Evolutionary conservation across 2,113 vertebrate species (phyloP), one percentile per base, ranked within the genome.

Genomic region (Tiliqua scincoides): DNA sequence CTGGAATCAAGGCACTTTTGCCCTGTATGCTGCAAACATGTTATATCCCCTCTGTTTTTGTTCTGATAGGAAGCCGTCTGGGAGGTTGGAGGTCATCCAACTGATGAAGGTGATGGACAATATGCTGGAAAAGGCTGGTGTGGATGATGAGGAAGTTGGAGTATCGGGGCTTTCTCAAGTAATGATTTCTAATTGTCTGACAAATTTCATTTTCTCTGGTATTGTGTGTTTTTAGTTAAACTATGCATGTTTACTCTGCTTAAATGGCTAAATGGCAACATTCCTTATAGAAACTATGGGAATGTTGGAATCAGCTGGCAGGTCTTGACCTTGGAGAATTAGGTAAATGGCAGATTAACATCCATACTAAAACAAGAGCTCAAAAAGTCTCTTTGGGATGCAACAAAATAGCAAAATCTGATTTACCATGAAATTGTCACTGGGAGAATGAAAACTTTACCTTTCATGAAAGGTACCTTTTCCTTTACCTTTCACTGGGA

Each of bases 51-150:
- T 54, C 84, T 25, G 1, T 43, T 32, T n/a, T 80, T 84, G 71
- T 52, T 87, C 68, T 87, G 82, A 70, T 77, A 98, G 98, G 96
- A 98, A 95, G 93, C 98, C 98, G 70, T 97, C 97, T 88, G 97
- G 96, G 27, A 96, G 98, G 88, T 82, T 96, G 61, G 98, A 98
- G 85, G 98, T 95, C 37, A 79, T 97, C 48, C 96, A 98, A 90
- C 94, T 99, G 94, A 97, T 95, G 93, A 93, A 92, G 27, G 96
- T 97, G 89, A 98, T 99, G 98, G 98, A 99, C 43, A 84, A 94
- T 62, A 98, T 98, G 98, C 83, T 98, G 86, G 95, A 97, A 92
- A 97, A 96, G 90, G 98, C 97, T 72, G 97, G 97, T 6, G 92
- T 96, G 63, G 95, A 97, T 87, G 93, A 93, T 73, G 92, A 96